Conservation (phyloP, 2,113 vertebrate species). For the Parotia lawesii region DNA sequence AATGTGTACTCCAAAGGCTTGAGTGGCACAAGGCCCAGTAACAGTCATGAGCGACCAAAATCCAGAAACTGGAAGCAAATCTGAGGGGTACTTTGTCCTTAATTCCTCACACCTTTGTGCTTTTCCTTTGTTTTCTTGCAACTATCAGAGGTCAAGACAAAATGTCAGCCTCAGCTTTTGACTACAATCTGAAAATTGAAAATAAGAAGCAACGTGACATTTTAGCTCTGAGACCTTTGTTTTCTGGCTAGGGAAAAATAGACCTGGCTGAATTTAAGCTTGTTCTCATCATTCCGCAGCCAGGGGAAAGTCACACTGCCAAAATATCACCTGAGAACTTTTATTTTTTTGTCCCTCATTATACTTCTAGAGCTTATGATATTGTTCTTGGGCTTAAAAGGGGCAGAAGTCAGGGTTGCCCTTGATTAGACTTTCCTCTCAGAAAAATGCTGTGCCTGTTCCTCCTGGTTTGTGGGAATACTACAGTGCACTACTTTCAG, state of each 20-base stretch:
- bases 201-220: constrained; percentile 74
- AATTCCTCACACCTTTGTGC: neutral
- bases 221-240: constrained; percentile 70
- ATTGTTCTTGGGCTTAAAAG: constrained; percentile 56
- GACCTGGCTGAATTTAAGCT: constrained; percentile 32
- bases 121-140: constrained; percentile 66
- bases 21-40: neutral
- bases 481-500: neutral
- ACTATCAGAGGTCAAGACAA: constrained; percentile 34
- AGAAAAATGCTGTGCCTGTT: neutral
- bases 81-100: neutral
- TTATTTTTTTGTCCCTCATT: neutral
- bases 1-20: neutral
- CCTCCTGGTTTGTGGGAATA: neutral
- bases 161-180: constrained; percentile 66
- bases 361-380: constrained; percentile 35
- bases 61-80: neutral
- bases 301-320: constrained; percentile 25
- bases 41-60: neutral
- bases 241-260: constrained; percentile 61
- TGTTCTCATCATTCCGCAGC: constrained; percentile 51
- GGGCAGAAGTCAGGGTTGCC: neutral
- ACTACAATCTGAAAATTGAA: constrained; percentile 66
- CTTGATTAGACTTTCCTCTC: neutral
- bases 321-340: constrained; percentile 62